Conservation (phyloP, 2,797 vertebrate genomes). For the Salmo trutta region DNA sequence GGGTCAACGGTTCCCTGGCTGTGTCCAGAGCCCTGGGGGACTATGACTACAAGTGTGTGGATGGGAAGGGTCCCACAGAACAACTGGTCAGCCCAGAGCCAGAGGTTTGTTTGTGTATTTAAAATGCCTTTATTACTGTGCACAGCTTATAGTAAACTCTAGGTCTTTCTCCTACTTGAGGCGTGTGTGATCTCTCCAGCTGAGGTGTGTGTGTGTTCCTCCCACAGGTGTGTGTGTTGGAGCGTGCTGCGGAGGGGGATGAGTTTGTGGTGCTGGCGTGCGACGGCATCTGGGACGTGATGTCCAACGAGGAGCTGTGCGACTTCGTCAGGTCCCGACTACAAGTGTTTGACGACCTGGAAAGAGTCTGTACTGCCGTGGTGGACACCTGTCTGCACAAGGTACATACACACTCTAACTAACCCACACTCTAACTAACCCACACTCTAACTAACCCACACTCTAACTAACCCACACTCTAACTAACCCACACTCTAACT, state of each 20-base stretch:
- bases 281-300: slow-evolving; percentile 99
- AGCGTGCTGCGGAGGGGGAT: slow-evolving; percentile 90
- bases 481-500: no score
- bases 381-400: slow-evolving; percentile 99
- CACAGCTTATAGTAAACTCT: no score
- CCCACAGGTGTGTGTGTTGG: slow-evolving; percentile 88
- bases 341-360: slow-evolving; percentile 93
- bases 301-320: slow-evolving; percentile 99
- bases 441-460: not conserved
- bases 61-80: slow-evolving; percentile 98
- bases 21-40: slow-evolving; percentile 98
- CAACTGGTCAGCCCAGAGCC: slow-evolving; percentile 99
- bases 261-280: slow-evolving; percentile 98
- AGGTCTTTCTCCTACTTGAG: not conserved
- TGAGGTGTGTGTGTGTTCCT: not conserved
- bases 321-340: slow-evolving; percentile 96
- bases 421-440: not conserved
- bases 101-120: slow-evolving; percentile 87
- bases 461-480: not conserved
- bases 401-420: slow-evolving; percentile 69
- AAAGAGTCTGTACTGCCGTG: slow-evolving; percentile 97
- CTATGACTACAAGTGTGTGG: slow-evolving; percentile 99
- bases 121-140: no score
- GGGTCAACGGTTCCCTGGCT: slow-evolving; percentile 96
- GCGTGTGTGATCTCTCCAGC: not conserved